Conservation (phyloP, 2,113 vertebrate genomes). For the Shinisaurus crocodilurus region DNA sequence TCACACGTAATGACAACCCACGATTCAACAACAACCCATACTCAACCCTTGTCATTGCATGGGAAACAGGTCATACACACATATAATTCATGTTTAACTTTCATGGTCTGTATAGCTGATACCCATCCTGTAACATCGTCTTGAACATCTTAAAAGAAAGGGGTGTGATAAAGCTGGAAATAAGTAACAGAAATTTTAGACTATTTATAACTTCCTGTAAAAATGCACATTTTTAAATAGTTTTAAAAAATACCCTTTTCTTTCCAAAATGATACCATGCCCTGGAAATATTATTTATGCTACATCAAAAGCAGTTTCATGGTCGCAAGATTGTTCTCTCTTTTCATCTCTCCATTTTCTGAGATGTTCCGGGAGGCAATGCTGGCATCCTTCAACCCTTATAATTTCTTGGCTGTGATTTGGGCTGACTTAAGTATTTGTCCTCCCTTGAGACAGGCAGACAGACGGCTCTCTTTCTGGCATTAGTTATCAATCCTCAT, state of each 20-base stretch:
- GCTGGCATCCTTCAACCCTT: not conserved
- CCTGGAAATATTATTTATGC: not conserved
- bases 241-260: not conserved
- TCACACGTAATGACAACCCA: too few relatives aligned
- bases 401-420: not conserved
- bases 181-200: not conserved
- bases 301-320: not conserved
- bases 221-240: not conserved
- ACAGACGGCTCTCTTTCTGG: constrained; percentile 14
- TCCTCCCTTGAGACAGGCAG: constrained; percentile 4
- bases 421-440: constrained; percentile 11
- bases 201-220: not conserved
- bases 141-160: not conserved
- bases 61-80: not conserved
- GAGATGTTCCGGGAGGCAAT: not conserved
- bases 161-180: not conserved
- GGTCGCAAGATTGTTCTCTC: not conserved
- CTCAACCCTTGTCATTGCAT: too few relatives aligned
- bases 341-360: not conserved
- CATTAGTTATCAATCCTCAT: constrained; percentile 25
- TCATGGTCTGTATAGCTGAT: not conserved
- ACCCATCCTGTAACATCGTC: not conserved
- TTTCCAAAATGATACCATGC: not conserved
- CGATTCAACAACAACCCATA: too few relatives aligned
- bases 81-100: not conserved